Conservation (phyloP, 2,888 invertebrate genomes). For the Oligia strigilis region DNA sequence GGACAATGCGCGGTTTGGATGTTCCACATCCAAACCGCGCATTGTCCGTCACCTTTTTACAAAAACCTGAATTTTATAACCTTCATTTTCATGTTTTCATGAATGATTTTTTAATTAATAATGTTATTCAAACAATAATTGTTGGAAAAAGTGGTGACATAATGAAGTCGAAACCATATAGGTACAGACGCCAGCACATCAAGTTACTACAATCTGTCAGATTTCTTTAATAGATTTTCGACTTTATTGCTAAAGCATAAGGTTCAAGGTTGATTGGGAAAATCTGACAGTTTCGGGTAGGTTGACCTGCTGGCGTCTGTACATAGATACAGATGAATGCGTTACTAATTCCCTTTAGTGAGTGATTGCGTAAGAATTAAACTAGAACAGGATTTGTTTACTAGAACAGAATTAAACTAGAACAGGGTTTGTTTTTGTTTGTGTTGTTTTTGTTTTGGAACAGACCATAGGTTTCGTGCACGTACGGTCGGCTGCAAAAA, state of each 20-base stretch:
- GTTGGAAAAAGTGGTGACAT: background rate
- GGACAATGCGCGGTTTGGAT: too few relatives aligned
- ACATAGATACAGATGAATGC: background rate
- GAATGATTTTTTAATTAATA: too few relatives aligned
- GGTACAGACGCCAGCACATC: too few relatives aligned
- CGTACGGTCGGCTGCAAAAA: background rate
- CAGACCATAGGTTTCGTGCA: background rate
- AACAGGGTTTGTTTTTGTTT: background rate
- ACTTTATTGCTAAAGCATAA: too few relatives aligned
- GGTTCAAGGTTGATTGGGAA: too few relatives aligned
- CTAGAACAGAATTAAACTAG: too few relatives aligned
- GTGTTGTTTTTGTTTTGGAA: background rate
- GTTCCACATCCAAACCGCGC: background rate
- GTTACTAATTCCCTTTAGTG: background rate
- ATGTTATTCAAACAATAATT: too few relatives aligned
- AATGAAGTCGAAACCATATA: background rate
- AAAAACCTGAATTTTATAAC: background rate
- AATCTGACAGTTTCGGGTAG: too few relatives aligned
- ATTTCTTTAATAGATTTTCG: too few relatives aligned
- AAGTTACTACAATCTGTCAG: too few relatives aligned
- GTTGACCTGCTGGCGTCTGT: too few relatives aligned
- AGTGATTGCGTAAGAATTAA: background rate
- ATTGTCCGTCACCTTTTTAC: background rate
- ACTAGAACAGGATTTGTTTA: background rate
- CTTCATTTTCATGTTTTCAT: too few relatives aligned